Evolutionary conservation across 2,113 vertebrate genomes (phyloP).

Genomic region (Vimba vimba): DNA sequence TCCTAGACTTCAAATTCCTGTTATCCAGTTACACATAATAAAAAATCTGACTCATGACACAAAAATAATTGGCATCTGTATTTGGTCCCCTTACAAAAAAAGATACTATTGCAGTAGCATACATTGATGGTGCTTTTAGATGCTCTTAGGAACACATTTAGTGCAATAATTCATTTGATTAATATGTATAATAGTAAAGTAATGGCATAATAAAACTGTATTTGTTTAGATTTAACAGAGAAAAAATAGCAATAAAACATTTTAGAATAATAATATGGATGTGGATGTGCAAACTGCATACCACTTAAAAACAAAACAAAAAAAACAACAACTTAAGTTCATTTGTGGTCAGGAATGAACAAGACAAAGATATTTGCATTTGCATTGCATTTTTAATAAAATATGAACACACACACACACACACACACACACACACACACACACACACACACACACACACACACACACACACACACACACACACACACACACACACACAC

Average conservation of each 20-base stretch:
- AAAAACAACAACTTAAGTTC: conserved; percentile 81
- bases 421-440: conserved; percentile 12
- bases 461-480: neutral
- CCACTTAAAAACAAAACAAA: conserved; percentile 84
- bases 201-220: neutral
- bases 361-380: conserved; percentile 86
- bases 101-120: neutral
- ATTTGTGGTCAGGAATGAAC: conserved; percentile 79
- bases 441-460: conserved; percentile 22
- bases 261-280: conserved; percentile 64
- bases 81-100: neutral
- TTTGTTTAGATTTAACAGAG: neutral
- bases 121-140: neutral
- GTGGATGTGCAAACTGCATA: conserved; percentile 80
- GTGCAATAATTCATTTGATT: neutral
- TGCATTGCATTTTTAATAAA: conserved; percentile 70
- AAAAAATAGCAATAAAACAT: conserved; percentile 14
- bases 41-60: neutral
- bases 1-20: neutral
- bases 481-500: neutral
- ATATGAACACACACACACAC: neutral
- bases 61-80: neutral
- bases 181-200: neutral
- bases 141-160: neutral
- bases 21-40: neutral